Percentiles rank a stretch among this genome's conserved stretches.
Evolutionary conservation across 1,140 invertebrate species (phyloP).

Genomic region (Mycetomoellerius zeteki): DNA sequence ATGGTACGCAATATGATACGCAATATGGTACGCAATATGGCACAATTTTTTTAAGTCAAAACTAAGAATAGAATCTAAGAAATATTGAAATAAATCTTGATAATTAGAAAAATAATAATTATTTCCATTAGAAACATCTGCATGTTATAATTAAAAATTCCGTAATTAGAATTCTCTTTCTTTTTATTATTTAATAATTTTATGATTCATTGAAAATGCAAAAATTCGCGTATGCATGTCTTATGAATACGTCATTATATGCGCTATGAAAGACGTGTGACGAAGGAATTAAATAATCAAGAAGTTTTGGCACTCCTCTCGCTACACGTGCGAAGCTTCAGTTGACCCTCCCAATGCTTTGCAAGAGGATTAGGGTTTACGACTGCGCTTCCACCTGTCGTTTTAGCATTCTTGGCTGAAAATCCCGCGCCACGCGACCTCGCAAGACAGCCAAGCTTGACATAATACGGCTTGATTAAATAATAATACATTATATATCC

Average conservation of each 20-base stretch:
- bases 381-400: constrained; percentile 62
- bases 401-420: constrained; percentile 59
- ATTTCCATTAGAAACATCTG: not conserved
- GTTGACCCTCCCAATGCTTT: constrained; percentile 10
- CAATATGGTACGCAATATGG: not conserved
- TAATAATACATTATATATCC: constrained; percentile 23
- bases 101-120: not conserved
- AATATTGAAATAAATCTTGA: not conserved
- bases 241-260: constrained; percentile 37
- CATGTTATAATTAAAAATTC: not conserved
- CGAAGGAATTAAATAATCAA: constrained; percentile 60
- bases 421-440: constrained; percentile 44
- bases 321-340: constrained; percentile 64
- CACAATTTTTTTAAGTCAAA: not conserved
- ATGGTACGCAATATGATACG: not conserved
- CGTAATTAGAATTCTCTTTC: not conserved
- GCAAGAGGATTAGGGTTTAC: constrained; percentile 47
- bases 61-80: not conserved
- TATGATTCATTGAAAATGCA: constrained; percentile 1
- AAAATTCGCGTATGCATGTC: not conserved
- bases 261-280: not conserved
- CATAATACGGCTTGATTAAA: constrained; percentile 37
- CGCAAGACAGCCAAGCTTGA: constrained; percentile 53
- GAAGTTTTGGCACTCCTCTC: constrained; percentile 62
- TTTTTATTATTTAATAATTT: constrained; percentile 11